Base-by-base conservation (phyloP, 2,113 vertebrate species). In the Mirza zaza region DNA sequence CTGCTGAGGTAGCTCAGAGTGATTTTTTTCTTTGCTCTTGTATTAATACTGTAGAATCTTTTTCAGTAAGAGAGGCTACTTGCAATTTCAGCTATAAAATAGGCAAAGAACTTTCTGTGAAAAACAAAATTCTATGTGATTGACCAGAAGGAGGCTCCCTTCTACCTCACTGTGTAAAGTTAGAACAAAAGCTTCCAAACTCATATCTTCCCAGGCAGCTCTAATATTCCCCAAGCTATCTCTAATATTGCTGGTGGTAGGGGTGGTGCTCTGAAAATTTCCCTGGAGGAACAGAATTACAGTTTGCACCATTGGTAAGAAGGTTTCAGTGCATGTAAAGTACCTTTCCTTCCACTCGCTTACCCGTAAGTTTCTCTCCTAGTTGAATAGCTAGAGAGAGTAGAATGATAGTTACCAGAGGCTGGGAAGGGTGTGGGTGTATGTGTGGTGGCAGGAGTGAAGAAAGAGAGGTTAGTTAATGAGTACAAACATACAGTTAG, bases 81-180 rank as follows among this genome's bases (percentile, higher is more conserved):
- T 96, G 77, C 48, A 83, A 15, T 90, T 87, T 89, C 32, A 89
- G 15, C 48, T 95, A 21, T 92, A 67, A 94, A 89, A 73, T 3
- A 84, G 27, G 27, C 84, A 63, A 88, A 63, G 34, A 77, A 80
- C 12, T 95, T 95, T 71, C 18, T 29, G 23, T 48, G 63, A 77
- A 80, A 91, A 86, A 18, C 70, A 65, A 96, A 84, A 70, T 93
- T 95, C 57, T 75, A 23, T 84, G 55, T 80, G 61, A 84, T 48
- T 95, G 94, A 90, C 97, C 98, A 97, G 98, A 97, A 98, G 98
- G 97, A 97, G 97, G 98, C 97, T 97, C 95, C 90, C 97, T 97
- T 97, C 91, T 14, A 87, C 96, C 59, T 97, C n/a, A 70, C 9
- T 97, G 95, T 39, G 3, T 63, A 55, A 63, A 96, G 82, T 87